These are phyloP conservation scores for Eucriotettix oculatus DNA, from an alignment of 2,888 invertebrate species.

Conservation along the genomic window DNA sequence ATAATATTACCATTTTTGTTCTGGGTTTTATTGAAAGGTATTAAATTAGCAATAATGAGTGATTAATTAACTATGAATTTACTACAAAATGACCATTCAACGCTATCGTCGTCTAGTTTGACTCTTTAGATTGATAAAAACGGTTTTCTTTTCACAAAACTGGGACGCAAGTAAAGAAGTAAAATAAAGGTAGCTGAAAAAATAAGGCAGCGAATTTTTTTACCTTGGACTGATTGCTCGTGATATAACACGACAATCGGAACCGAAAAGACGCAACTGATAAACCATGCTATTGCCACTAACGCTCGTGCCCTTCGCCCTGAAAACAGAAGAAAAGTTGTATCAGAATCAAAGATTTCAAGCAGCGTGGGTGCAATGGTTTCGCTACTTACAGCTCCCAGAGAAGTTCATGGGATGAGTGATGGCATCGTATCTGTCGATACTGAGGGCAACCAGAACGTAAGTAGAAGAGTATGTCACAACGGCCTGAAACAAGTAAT, in stretches of 20 bases:
- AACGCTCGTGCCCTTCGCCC: constrained; percentile 25
- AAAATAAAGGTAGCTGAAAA: no score
- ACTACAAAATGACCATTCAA: no score
- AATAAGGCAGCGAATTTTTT: constrained; percentile 6
- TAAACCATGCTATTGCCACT: constrained; percentile 38
- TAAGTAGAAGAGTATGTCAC: constrained; percentile 88
- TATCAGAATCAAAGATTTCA: no score
- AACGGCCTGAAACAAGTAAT: constrained; percentile 42
- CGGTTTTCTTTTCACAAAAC: no score
- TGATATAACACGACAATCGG: constrained; percentile 70
- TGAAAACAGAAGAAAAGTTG: constrained; percentile 3
- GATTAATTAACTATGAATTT: no score
- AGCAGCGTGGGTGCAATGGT: no score
- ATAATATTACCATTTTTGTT: no score
- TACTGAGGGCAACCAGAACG: constrained; percentile 78
- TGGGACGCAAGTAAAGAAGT: no score
- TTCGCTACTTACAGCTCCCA: constrained; percentile 67
- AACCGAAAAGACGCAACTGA: constrained; percentile 65
- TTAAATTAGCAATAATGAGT: no score
- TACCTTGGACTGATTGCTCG: constrained; percentile 60
- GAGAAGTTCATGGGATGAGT: constrained; percentile 91
- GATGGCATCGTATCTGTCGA: constrained; percentile 86
- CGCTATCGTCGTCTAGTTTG: no score
- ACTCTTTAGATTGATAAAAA: no score
- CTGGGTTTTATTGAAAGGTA: no score